Evolutionary conservation across 1,140 invertebrate genomes (phyloP).

Genomic region (Littorina saxatilis): DNA sequence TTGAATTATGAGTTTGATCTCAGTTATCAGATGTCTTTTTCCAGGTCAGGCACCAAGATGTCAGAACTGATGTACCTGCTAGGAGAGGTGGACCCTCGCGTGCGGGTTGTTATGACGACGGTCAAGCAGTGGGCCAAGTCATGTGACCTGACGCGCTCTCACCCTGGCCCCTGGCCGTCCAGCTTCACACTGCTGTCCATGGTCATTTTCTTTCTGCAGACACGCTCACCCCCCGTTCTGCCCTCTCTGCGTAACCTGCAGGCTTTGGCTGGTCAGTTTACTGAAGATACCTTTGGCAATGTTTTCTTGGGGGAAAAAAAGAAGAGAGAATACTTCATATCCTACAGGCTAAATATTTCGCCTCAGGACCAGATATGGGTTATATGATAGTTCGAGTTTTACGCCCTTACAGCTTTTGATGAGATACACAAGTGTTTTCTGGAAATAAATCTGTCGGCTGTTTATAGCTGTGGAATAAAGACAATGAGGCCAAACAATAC

Average conservation of each 20-base stretch:
- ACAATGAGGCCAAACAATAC: neutral
- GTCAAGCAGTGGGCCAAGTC: conserved; percentile 35
- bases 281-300: no score
- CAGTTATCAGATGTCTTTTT: no score
- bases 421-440: neutral
- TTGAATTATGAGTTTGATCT: no score
- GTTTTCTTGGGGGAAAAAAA: no score
- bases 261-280: conserved; percentile 22
- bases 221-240: neutral
- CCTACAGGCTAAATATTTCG: no score
- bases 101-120: conserved; percentile 26
- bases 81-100: conserved; percentile 20
- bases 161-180: conserved; percentile 32
- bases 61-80: conserved; percentile 30
- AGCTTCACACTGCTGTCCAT: conserved; percentile 29
- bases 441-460: neutral
- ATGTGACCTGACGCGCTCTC: conserved; percentile 14
- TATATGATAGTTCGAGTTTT: no score
- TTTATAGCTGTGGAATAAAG: neutral
- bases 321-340: no score
- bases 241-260: conserved; percentile 14
- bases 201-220: conserved; percentile 32
- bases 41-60: conserved; percentile 33
- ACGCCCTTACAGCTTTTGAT: no score
- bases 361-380: no score